Base-by-base conservation (phyloP, 2,113 vertebrate species). In the Solenodon paradoxus region DNA sequence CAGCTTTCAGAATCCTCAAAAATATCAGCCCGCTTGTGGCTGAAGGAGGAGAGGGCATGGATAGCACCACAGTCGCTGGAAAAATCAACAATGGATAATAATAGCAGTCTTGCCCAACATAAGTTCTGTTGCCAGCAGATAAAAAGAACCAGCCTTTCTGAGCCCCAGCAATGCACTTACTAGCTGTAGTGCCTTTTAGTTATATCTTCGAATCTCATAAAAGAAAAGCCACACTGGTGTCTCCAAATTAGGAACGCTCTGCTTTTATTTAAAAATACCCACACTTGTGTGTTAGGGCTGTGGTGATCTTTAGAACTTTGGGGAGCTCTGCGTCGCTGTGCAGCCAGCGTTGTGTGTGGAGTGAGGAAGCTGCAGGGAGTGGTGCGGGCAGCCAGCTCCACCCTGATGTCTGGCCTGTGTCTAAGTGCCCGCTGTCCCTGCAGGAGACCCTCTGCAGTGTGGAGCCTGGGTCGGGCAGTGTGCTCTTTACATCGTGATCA, bases 401-500 rank as follows among this genome's bases (percentile, higher is more conserved):
- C 1, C 22, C 64, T 10, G 12, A 19, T 24, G 3, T 45, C 42
- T 9, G 47, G 7, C 35, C 12, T 10, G 12, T 40, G 66, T 22
- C 35, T 59, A 30, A 96, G 79, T 8, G 2, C 86, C 94, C 90
- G 0, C 92, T 82, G 96, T 75, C 96, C 64, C 97, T 95, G 59
- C 97, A 99, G 99, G 99, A 94, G 99, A 99, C 94, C 99, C 99
- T 24, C 95, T 99, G 93, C 99, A 99, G 97, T 99, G 99, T 90
- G 98, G 98, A 83, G 99, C 99, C 47, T 99, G 99, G 99, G 97
- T 98, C 47, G 99, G 99, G 35, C 99, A 99, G 15, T 99, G 99
- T 89, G 98, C 98, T 53, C 99, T 99, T 86, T 99, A 99, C 98
- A 99, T 99, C 95, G 97, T 99, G 97, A 99, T 99, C 96, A 99